Evolutionary conservation across 2,797 vertebrate species (phyloP), one percentile per base, ranked within the genome.

Genomic region (Telmatherina bonti): DNA sequence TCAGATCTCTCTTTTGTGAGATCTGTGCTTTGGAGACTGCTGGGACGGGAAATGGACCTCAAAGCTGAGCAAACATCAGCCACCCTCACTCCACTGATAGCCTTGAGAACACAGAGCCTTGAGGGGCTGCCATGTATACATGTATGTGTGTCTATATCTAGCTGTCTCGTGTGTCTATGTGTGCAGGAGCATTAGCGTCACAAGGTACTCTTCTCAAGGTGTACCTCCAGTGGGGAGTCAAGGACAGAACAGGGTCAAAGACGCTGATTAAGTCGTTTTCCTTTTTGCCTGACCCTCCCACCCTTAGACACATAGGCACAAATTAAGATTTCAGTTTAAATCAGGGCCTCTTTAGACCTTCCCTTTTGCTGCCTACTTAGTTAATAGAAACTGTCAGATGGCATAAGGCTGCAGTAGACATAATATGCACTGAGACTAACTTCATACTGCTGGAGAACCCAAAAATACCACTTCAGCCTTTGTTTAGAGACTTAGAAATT

Each of bases 31-130:
- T 1, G 9, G 59, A 58, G 59, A 49, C 71, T 30, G 67, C 70
- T 86, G 85, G 84, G 89, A 90, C 59, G 36, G 91, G 89, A 92
- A 92, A 81, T 62, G 18, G 85, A 81, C 93, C 93, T 92, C 94
- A 96, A 95, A 96, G 96, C 95, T 96, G 94, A 95, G 94, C 93
- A 97, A 97, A 97, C 95, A 97, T 74, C 75, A 72, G 70, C 83
- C 83, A 78, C 78, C 94, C 93, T 95, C 80, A 92, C 92, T 94
- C 55, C 86, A 87, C 95, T 95, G 96, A 97, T 97, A 97, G 89
- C 88, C 90, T 87, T 93, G 91, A 90, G 92, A 93, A 82, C 81
- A 57, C 54, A 72, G 61, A 91, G 86, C 89, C 89, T 91, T 92
- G 90, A 91, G 85, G 76, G 78, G 70, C 80, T 77, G 75, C 54